phyloP scores from a whole-genome alignment of 1,140 invertebrate species.

The Nomia melanderi region DNA sequence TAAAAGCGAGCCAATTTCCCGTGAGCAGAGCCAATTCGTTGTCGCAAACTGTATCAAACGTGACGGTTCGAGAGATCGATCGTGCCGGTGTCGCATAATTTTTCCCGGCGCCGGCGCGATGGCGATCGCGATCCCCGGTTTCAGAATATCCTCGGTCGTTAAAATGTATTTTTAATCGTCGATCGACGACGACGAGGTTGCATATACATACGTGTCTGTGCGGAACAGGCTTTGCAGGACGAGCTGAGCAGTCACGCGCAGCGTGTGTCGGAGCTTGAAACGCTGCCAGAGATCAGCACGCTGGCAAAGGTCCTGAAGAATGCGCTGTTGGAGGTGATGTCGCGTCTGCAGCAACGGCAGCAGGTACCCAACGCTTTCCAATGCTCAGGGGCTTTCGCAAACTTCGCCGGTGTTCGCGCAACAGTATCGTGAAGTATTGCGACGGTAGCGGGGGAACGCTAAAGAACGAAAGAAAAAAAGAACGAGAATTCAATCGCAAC shows the following conservation, averaged over 20 bases:
- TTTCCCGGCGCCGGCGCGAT: not conserved
- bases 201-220: conserved; percentile 9
- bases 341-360: conserved; percentile 73
- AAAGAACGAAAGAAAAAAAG: too few species aligned
- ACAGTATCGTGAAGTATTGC: conserved; percentile 70
- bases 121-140: conserved; percentile 4
- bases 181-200: conserved; percentile 8
- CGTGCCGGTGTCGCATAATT: too few species aligned
- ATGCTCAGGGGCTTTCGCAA: conserved; percentile 73
- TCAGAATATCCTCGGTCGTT: conserved; percentile 7
- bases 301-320: conserved; percentile 73
- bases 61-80: too few species aligned
- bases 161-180: conserved; percentile 17
- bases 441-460: not conserved
- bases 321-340: conserved; percentile 70
- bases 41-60: too few species aligned
- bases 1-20: too few species aligned
- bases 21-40: too few species aligned
- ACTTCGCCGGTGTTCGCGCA: conserved; percentile 67
- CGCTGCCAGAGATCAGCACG: conserved; percentile 72
- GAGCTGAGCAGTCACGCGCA: conserved; percentile 72
- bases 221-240: conserved; percentile 72
- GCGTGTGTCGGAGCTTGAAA: conserved; percentile 72
- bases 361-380: conserved; percentile 78
- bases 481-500: too few species aligned